phyloP scores from a whole-genome alignment of 2,888 invertebrate genomes.

The Cephus pulcher region DNA sequence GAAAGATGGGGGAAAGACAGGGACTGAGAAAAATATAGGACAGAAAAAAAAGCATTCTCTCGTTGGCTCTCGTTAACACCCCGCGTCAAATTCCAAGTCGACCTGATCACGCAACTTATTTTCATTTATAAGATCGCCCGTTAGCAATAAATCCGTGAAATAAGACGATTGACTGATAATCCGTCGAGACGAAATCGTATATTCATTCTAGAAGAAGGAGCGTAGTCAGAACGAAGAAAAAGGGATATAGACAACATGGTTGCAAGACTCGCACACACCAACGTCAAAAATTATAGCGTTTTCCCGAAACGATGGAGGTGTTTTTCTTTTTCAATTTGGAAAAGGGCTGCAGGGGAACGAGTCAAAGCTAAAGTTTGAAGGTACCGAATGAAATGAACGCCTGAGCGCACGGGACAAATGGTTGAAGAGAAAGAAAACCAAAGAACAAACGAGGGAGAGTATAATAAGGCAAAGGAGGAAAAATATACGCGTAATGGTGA shows the following conservation, averaged over 20 bases:
- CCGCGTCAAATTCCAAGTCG: background rate
- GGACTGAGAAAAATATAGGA: slow-evolving; percentile 10
- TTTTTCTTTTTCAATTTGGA: too few species aligned
- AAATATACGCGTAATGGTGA: background rate
- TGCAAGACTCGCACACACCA: background rate
- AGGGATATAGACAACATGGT: background rate
- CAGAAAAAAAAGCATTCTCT: slow-evolving; percentile 19
- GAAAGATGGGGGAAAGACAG: background rate
- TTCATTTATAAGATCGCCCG: background rate
- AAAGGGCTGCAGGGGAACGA: background rate
- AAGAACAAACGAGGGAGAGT: background rate
- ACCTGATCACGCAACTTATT: background rate
- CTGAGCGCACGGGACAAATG: background rate
- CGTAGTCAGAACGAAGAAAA: slow-evolving; percentile 7
- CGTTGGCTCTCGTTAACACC: background rate
- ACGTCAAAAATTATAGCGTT: background rate
- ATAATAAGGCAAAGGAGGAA: background rate
- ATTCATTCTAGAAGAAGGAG: background rate
- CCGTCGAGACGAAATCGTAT: background rate
- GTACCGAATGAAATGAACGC: background rate
- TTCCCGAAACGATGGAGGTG: too few species aligned
- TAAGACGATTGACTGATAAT: too few species aligned
- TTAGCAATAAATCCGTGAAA: background rate
- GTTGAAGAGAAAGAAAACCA: background rate
- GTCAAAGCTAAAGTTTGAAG: background rate